Conservation (phyloP, 1,140 invertebrate genomes). For the Ceratoteleas bidentatus region DNA sequence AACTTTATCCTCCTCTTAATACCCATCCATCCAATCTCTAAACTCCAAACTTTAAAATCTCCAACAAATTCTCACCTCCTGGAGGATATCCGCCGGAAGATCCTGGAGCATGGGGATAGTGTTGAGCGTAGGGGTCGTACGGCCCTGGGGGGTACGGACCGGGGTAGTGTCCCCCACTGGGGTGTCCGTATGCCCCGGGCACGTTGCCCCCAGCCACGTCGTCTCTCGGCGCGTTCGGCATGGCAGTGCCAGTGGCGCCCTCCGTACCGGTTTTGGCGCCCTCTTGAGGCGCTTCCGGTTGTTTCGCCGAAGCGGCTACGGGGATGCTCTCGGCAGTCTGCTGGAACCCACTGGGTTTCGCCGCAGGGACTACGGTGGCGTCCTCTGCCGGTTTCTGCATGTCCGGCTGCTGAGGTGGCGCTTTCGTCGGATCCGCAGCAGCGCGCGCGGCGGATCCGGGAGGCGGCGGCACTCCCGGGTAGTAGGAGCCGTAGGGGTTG, state of each 20-base stretch:
- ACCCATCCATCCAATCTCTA: too few species aligned
- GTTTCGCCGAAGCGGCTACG: conserved; percentile 7
- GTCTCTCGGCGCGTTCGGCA: conserved; percentile 53
- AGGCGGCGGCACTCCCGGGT: conserved; percentile 69
- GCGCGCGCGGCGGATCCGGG: conserved; percentile 44
- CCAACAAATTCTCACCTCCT: too few species aligned
- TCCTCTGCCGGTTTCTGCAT: conserved; percentile 70
- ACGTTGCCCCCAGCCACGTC: conserved; percentile 62
- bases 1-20: too few species aligned
- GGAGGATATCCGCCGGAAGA: too few species aligned
- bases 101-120: too few species aligned
- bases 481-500: conserved; percentile 76
- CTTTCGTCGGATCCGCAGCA: conserved; percentile 57
- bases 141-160: too few species aligned
- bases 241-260: neutral
- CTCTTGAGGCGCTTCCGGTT: conserved; percentile 15
- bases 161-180: too few species aligned
- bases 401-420: conserved; percentile 63
- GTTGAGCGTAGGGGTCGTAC: too few species aligned
- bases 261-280: conserved; percentile 2
- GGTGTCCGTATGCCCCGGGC: conserved; percentile 78
- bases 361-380: conserved; percentile 13
- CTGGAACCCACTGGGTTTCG: conserved; percentile 24
- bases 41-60: too few species aligned
- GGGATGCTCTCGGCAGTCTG: conserved; percentile 4